A percentile compares a stretch with the other conserved stretches of the same genome.
Evolutionary conservation across 2,113 vertebrate species (phyloP).

Genomic region (Perca fluviatilis): DNA sequence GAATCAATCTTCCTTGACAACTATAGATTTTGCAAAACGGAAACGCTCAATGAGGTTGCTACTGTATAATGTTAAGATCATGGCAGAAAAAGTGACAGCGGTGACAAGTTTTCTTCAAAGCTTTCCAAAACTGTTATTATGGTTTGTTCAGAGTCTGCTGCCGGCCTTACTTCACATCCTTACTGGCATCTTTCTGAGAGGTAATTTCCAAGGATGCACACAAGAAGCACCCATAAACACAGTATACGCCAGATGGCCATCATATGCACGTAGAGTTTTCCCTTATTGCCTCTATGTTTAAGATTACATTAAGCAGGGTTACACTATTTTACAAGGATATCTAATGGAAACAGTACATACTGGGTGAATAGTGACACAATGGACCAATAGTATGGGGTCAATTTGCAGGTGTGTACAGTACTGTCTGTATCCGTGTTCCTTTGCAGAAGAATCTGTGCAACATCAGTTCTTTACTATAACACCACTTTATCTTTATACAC

Average conservation of each 20-base stretch:
- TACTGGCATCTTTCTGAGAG: not conserved
- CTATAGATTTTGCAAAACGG: no score
- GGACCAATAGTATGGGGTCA: not conserved
- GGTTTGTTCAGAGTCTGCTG: no score
- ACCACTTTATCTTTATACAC: no score
- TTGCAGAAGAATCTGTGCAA: not conserved
- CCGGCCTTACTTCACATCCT: not conserved
- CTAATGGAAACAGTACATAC: not conserved
- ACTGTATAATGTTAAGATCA: no score
- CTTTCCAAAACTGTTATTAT: no score
- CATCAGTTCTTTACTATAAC: no score
- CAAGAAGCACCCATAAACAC: not conserved
- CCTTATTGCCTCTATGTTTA: no score
- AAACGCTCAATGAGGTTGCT: no score
- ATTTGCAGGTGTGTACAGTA: not conserved
- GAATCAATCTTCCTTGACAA: no score
- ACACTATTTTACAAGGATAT: not conserved
- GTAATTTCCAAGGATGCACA: not conserved
- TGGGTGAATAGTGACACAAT: not conserved
- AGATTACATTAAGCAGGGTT: no score
- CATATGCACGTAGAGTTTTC: not conserved
- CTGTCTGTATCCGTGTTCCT: not conserved
- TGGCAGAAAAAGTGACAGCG: no score
- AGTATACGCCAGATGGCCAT: not conserved
- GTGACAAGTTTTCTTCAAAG: no score